phyloP scores from a whole-genome alignment of 1,140 invertebrate genomes.

The Platorchestia sp. region DNA sequence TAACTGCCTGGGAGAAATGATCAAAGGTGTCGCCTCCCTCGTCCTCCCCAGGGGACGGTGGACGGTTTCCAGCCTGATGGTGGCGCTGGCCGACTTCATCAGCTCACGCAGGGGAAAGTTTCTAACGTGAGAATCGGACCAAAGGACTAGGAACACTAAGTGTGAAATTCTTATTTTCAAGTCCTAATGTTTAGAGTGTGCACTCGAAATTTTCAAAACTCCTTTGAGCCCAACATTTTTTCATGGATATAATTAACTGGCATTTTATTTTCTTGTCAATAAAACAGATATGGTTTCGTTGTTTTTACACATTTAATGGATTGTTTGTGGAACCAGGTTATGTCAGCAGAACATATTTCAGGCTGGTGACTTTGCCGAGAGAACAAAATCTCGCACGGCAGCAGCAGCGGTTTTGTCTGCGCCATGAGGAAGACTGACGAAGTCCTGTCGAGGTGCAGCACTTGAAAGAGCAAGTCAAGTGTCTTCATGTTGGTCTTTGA shows the following conservation, averaged over 20 bases:
- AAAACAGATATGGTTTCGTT: neutral
- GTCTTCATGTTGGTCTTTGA: neutral
- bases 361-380: neutral
- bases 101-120: neutral
- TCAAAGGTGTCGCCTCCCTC: neutral
- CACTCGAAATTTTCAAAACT: too few species aligned
- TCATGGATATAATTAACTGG: neutral
- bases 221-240: too few species aligned
- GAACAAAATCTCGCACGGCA: neutral
- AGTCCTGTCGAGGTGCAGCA: neutral
- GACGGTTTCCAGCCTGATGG: neutral
- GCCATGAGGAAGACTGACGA: neutral
- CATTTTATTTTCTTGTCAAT: neutral
- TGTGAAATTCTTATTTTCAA: neutral
- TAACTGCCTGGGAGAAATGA: neutral
- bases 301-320: neutral
- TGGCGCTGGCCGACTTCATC: neutral
- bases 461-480: neutral
- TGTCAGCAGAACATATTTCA: neutral
- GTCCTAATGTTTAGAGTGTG: neutral
- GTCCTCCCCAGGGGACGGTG: neutral
- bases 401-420: neutral
- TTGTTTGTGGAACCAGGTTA: neutral
- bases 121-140: neutral
- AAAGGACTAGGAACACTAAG: neutral